Evolutionary conservation across 2,888 invertebrate genomes (phyloP).

Genomic region (Caenorhabditis macrosperma): DNA sequence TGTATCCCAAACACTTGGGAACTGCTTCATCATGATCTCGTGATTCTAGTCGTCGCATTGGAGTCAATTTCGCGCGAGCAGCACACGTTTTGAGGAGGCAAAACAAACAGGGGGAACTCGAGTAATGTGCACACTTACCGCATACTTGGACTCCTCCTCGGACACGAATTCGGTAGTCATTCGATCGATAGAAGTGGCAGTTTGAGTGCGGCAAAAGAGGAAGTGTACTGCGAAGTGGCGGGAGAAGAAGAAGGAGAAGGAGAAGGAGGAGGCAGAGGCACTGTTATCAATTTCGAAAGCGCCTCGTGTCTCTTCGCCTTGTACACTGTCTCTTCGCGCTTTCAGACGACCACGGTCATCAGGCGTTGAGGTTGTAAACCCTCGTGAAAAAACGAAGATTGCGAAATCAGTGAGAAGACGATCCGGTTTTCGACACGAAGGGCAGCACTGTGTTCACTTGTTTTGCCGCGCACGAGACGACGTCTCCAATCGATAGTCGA

Average conservation of each 20-base stretch:
- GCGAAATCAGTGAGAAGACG: conserved; percentile 43
- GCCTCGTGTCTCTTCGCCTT: conserved; percentile 22
- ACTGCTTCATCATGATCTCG: too few species aligned
- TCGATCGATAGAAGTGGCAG: conserved; percentile 1
- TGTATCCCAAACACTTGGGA: too few species aligned
- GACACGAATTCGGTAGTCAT: conserved; percentile 54
- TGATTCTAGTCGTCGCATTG: not conserved
- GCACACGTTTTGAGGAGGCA: not conserved
- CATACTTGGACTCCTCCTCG: conserved; percentile 54
- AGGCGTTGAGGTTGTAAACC: conserved; percentile 49
- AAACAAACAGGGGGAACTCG: not conserved
- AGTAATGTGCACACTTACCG: conserved; percentile 37
- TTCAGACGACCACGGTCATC: conserved; percentile 44
- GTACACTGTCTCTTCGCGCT: conserved; percentile 13
- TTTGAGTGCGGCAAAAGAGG: conserved; percentile 12
- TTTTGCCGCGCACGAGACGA: conserved; percentile 28
- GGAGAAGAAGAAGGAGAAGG: conserved; percentile 8
- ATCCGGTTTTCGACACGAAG: conserved; percentile 42
- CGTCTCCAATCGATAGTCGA: conserved; percentile 7
- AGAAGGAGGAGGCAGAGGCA: not conserved
- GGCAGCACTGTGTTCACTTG: conserved; percentile 42
- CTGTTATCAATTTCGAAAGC: conserved; percentile 55
- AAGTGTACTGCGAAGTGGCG: conserved; percentile 11
- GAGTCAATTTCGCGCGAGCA: not conserved
- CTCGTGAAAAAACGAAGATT: conserved; percentile 15